These are phyloP conservation scores for Xerus rutilus DNA, from an alignment of 2,797 vertebrate genomes.

Conservation along the genomic window DNA sequence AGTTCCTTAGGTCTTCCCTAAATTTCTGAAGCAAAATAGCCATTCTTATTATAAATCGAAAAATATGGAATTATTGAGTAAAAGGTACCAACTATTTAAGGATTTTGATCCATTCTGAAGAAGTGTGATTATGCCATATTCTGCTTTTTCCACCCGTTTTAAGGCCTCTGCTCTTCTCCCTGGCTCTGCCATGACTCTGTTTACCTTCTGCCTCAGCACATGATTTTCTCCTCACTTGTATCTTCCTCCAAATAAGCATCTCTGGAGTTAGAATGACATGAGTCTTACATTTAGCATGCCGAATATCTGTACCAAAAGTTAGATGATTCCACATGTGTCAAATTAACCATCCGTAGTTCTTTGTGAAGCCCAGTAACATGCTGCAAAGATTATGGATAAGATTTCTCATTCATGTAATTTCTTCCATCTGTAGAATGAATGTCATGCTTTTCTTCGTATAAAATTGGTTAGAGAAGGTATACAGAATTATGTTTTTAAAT, in stretches of 20 bases:
- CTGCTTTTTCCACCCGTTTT: not conserved
- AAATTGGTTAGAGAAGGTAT: not conserved
- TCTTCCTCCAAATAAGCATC: conserved; percentile 34
- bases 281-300: not conserved
- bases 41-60: not conserved
- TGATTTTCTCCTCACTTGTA: not conserved
- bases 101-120: not conserved
- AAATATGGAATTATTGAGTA: not conserved
- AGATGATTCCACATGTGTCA: not conserved
- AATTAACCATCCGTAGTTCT: not conserved
- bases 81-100: not conserved
- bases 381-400: not conserved
- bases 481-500: not conserved
- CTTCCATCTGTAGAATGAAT: not conserved
- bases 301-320: not conserved
- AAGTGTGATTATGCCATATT: not conserved
- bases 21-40: not conserved
- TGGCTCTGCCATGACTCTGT: not conserved
- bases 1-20: too few relatives aligned
- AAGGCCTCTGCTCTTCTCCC: not conserved
- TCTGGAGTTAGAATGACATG: not conserved
- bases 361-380: not conserved
- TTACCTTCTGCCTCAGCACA: not conserved
- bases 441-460: not conserved
- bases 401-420: conserved; percentile 22